These are phyloP conservation scores for Drosophila leonis DNA, from an alignment of 2,888 invertebrate species.

Conservation along the genomic window DNA sequence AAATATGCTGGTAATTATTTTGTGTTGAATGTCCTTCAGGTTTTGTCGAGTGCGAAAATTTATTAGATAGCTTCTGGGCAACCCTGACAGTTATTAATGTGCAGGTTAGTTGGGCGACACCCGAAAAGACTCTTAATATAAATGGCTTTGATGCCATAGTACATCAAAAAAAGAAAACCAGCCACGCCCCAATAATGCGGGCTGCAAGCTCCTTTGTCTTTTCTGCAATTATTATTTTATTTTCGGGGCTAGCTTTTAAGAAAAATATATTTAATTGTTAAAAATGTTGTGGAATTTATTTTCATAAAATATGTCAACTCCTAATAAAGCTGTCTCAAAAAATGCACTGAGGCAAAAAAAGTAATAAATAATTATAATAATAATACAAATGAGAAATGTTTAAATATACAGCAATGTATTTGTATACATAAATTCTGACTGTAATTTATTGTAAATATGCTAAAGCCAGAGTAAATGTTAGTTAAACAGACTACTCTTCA, in stretches of 20 bases:
- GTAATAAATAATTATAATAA: neutral
- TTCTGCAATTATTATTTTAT: neutral
- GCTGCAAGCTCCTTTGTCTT: neutral
- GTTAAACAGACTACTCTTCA: too few species aligned
- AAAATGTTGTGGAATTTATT: constrained; percentile 18
- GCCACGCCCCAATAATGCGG: constrained; percentile 3
- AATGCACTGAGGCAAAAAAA: too few species aligned
- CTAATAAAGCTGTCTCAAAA: neutral
- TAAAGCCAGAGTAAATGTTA: too few species aligned
- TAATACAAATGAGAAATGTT: neutral
- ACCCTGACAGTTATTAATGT: constrained; percentile 67
- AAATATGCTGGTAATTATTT: constrained; percentile 82
- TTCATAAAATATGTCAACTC: neutral
- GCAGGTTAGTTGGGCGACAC: constrained; percentile 57
- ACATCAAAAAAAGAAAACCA: constrained; percentile 11
- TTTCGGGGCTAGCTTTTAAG: neutral
- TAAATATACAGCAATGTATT: neutral
- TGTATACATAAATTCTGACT: too few species aligned
- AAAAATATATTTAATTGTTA: constrained; percentile 3
- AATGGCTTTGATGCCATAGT: constrained; percentile 46
- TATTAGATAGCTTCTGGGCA: constrained; percentile 56
- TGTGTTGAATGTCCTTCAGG: constrained; percentile 77
- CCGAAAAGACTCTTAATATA: constrained; percentile 37
- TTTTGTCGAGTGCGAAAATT: constrained; percentile 63
- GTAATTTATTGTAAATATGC: too few species aligned